Conservation (phyloP, 2,888 invertebrate species). For the Nomada flava region DNA sequence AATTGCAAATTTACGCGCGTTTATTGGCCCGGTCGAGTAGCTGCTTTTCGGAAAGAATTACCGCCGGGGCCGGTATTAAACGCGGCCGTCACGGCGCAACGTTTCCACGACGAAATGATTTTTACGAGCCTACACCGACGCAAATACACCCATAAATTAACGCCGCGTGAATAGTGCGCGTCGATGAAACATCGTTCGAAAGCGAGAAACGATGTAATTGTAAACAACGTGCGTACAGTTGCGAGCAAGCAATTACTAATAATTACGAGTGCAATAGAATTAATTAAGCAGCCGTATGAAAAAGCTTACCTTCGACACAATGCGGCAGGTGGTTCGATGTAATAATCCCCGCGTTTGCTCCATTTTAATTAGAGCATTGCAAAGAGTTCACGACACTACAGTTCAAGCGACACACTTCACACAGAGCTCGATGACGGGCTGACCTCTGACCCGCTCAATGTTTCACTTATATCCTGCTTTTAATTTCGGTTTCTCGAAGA, state of each 20-base stretch:
- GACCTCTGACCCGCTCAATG: neutral
- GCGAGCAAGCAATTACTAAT: neutral
- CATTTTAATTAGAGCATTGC: no score
- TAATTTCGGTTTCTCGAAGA: no score
- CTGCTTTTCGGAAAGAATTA: conserved; percentile 63
- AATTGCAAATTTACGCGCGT: conserved; percentile 71
- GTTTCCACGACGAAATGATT: conserved; percentile 53
- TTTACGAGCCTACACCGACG: conserved; percentile 59
- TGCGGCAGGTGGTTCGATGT: neutral
- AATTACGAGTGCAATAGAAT: neutral
- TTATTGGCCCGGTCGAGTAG: conserved; percentile 56
- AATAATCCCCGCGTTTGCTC: no score
- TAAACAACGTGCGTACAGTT: neutral
- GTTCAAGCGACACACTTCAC: neutral
- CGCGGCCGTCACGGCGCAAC: conserved; percentile 44
- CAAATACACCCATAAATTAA: conserved; percentile 53
- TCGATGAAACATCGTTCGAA: conserved; percentile 36
- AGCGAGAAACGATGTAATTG: neutral
- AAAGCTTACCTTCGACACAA: neutral
- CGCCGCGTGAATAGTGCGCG: conserved; percentile 14
- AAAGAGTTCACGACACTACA: no score
- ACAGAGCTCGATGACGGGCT: no score
- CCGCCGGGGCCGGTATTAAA: conserved; percentile 61
- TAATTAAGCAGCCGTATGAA: neutral
- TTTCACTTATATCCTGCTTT: neutral